A percentile compares a stretch with the other conserved stretches of the same genome.
These are phyloP conservation scores for Creontiades dilutus DNA, from an alignment of 2,888 invertebrate genomes.

Conservation along the genomic window DNA sequence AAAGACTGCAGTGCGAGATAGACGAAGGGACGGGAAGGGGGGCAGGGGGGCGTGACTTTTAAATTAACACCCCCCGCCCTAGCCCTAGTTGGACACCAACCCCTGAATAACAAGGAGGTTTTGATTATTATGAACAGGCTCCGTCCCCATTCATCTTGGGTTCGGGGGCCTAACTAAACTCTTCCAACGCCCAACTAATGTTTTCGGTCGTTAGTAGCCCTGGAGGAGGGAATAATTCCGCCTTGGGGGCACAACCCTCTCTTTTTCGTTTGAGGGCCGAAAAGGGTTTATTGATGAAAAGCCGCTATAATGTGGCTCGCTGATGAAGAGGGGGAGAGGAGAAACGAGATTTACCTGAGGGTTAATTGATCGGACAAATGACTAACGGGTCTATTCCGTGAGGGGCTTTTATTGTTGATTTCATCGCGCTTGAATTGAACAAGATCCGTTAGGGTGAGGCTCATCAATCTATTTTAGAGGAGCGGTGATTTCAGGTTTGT, in stretches of 20 bases:
- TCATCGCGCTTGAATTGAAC: too few relatives aligned
- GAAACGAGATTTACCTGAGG: not conserved
- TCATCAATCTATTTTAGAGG: too few relatives aligned
- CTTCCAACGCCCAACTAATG: slow-evolving; percentile 58
- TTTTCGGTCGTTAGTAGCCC: slow-evolving; percentile 49
- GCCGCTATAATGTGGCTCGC: slow-evolving; percentile 16
- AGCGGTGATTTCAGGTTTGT: too few relatives aligned
- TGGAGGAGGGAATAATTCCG: slow-evolving; percentile 16
- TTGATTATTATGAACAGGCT: slow-evolving; percentile 65
- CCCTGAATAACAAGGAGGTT: slow-evolving; percentile 66
- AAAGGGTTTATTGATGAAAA: slow-evolving; percentile 23
- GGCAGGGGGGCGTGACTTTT: slow-evolving; percentile 49
- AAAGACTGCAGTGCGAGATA: not conserved
- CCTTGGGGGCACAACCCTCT: not conserved
- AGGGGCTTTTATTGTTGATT: too few relatives aligned
- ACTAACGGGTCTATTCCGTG: slow-evolving; percentile 1
- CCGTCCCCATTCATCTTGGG: slow-evolving; percentile 47
- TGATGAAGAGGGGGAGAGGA: not conserved
- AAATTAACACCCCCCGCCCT: slow-evolving; percentile 59
- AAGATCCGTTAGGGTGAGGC: too few relatives aligned
- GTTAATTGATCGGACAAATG: slow-evolving; percentile 6
- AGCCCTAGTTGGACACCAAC: slow-evolving; percentile 37
- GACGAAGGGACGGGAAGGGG: not conserved
- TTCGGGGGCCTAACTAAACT: slow-evolving; percentile 41
- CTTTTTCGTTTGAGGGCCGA: not conserved